Evolutionary conservation across 2,113 vertebrate species (phyloP).

Genomic region (Zingel zingel): DNA sequence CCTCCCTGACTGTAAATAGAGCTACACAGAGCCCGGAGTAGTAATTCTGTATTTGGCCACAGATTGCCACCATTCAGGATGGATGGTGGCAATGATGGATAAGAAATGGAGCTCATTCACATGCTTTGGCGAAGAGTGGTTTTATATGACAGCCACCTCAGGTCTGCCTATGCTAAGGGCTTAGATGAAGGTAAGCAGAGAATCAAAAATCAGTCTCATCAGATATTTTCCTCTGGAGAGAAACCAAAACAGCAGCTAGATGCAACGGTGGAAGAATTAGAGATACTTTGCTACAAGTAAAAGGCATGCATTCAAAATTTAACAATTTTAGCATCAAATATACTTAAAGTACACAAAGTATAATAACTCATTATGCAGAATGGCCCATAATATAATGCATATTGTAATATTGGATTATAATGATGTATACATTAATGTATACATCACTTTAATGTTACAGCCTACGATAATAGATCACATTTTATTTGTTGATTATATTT

Average conservation of each 20-base stretch:
- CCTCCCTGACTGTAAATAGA: constrained; percentile 56
- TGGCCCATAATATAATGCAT: too few relatives aligned
- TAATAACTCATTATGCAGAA: too few relatives aligned
- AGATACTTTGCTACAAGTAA: neutral
- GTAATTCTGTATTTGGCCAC: constrained; percentile 22
- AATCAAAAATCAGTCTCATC: constrained; percentile 4
- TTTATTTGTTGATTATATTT: too few relatives aligned
- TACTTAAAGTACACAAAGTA: neutral
- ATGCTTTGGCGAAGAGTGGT: neutral
- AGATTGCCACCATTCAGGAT: constrained; percentile 16
- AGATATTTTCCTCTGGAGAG: neutral
- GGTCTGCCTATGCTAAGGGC: neutral
- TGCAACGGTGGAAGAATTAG: neutral
- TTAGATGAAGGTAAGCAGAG: neutral
- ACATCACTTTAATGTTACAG: too few relatives aligned
- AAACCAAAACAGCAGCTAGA: neutral
- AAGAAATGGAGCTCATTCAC: constrained; percentile 22
- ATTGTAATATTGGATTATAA: too few relatives aligned
- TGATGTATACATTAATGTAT: too few relatives aligned
- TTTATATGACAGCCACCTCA: constrained; percentile 3
- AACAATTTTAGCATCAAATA: neutral
- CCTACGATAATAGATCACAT: too few relatives aligned
- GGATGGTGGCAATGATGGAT: too few relatives aligned
- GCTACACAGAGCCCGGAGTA: constrained; percentile 20
- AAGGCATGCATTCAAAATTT: neutral